phyloP scores from a whole-genome alignment of 2,888 invertebrate genomes.

The Morinoia aosen region DNA sequence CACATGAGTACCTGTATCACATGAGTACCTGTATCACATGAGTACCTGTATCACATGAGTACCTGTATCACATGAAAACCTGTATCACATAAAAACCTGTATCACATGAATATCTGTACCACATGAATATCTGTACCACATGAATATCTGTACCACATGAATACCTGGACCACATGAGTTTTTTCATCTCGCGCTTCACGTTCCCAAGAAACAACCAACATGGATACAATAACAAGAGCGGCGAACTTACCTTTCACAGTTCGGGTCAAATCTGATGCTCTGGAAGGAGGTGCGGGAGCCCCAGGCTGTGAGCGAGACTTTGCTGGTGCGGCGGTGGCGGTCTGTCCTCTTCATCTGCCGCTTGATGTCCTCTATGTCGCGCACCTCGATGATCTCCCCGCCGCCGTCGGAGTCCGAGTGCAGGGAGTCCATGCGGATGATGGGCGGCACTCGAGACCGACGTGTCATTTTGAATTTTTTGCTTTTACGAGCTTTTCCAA shows the following conservation, averaged over 20 bases:
- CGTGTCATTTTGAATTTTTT: neutral
- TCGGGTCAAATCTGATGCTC: constrained; percentile 60
- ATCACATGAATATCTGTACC: no score
- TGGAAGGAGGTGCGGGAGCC: constrained; percentile 61
- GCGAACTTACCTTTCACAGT: constrained; percentile 65
- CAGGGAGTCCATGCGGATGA: constrained; percentile 47
- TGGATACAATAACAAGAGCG: neutral
- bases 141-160: no score
- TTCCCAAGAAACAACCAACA: no score
- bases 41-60: no score
- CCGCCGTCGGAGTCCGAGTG: constrained; percentile 38
- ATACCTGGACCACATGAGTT: no score
- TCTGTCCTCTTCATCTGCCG: constrained; percentile 14
- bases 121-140: no score
- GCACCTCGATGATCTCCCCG: constrained; percentile 24
- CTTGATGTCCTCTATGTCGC: constrained; percentile 30
- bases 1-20: no score
- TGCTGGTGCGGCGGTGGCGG: constrained; percentile 36
- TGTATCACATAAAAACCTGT: no score
- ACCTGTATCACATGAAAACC: no score
- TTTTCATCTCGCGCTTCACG: no score
- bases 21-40: no score
- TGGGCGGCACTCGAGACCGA: constrained; percentile 33
- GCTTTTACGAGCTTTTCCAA: neutral
- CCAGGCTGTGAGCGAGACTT: constrained; percentile 61